Evolutionary conservation across 2,113 vertebrate genomes (phyloP).

Genomic region (Labeo rohita): DNA sequence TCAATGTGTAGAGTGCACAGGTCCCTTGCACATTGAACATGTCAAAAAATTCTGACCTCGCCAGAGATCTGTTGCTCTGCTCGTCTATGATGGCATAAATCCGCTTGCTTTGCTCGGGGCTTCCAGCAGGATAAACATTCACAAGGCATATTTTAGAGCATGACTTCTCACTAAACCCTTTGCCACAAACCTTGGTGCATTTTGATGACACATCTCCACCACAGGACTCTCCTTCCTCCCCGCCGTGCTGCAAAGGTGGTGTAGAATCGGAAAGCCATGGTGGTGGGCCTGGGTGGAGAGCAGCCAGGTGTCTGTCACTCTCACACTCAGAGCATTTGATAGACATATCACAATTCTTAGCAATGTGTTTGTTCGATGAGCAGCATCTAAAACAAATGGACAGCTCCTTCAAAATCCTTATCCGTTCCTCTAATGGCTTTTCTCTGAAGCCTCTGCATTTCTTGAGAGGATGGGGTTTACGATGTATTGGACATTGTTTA

Average conservation of each 20-base stretch:
- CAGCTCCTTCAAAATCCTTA: neutral
- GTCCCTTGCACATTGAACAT: too few relatives aligned
- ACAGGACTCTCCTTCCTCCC: too few relatives aligned
- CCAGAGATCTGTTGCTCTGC: too few relatives aligned
- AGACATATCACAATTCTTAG: constrained; percentile 12
- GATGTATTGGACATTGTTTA: neutral
- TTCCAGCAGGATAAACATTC: neutral
- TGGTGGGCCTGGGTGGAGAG: neutral
- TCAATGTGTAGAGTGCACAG: too few relatives aligned
- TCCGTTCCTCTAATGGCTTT: neutral
- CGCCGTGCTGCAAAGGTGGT: too few relatives aligned
- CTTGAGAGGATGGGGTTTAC: neutral
- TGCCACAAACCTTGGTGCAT: neutral
- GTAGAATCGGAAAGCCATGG: too few relatives aligned
- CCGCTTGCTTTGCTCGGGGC: neutral
- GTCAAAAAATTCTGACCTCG: too few relatives aligned
- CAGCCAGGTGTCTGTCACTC: neutral
- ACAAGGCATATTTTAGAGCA: neutral
- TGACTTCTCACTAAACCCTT: neutral
- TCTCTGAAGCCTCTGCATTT: constrained; percentile 2
- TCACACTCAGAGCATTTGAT: neutral
- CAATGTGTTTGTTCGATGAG: neutral
- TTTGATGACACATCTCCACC: too few relatives aligned
- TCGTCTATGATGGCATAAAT: too few relatives aligned
- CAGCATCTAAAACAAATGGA: neutral